phyloP scores from a whole-genome alignment of 2,888 invertebrate species.

The Eucriotettix oculatus region DNA sequence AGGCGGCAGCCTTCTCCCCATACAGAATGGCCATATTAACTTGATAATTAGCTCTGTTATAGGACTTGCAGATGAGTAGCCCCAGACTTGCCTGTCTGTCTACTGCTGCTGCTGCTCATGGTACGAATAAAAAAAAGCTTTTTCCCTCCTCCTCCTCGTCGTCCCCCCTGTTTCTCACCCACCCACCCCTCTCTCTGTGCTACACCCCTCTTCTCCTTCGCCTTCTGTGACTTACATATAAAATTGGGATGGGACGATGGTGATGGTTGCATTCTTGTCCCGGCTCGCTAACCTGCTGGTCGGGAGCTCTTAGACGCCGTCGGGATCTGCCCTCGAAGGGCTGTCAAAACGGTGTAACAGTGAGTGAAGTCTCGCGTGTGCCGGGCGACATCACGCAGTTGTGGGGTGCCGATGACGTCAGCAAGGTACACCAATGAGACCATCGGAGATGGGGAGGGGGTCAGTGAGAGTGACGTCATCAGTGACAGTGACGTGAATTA shows the following conservation, averaged over 20 bases:
- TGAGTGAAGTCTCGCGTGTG: too few species aligned
- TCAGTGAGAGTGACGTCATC: too few species aligned
- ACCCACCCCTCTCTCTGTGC: constrained; percentile 9
- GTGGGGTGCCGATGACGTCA: too few species aligned
- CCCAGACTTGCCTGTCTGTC: constrained; percentile 1
- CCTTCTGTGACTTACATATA: constrained; percentile 21
- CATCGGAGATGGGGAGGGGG: too few species aligned
- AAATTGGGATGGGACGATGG: constrained; percentile 19
- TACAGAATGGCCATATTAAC: constrained; percentile 71
- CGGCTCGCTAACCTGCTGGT: constrained; percentile 8
- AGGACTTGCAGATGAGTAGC: constrained; percentile 70
- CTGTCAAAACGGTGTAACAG: too few species aligned
- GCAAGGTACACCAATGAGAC: too few species aligned
- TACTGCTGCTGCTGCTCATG: constrained; percentile 2
- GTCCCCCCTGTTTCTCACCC: constrained; percentile 9
- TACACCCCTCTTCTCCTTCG: constrained; percentile 13
- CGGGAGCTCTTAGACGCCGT: too few species aligned
- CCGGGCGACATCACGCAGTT: too few species aligned
- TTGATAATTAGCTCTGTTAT: constrained; percentile 80
- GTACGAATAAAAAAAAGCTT: constrained; percentile 16
- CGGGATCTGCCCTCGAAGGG: too few species aligned
- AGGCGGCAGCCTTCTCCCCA: constrained; percentile 23
- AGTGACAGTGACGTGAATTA: too few species aligned
- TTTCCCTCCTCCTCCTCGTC: constrained; percentile 11
- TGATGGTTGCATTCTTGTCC: constrained; percentile 20